Evolutionary conservation across 2,113 vertebrate species (phyloP).

Genomic region (Vicugna pacos): DNA sequence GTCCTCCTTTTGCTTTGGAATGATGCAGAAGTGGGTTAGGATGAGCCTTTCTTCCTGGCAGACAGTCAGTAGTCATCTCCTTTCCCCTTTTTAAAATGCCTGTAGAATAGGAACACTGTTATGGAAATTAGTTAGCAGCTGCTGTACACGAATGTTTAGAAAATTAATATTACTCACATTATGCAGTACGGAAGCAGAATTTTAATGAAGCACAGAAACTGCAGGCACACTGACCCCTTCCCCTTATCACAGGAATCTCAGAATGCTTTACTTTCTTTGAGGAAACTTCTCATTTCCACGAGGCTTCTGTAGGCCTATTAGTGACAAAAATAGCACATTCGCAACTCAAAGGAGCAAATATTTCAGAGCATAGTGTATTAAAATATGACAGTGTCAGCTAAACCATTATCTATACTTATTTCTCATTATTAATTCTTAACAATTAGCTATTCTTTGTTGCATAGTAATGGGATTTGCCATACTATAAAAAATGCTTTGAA

Average conservation of each 20-base stretch:
- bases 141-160: conserved; percentile 89
- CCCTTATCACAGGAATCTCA: conserved; percentile 87
- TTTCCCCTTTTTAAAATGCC: conserved; percentile 87
- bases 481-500: conserved; percentile 72
- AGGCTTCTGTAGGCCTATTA: conserved; percentile 80
- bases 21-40: conserved; percentile 33
- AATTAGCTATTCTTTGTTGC: conserved; percentile 84
- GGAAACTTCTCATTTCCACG: conserved; percentile 84
- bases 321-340: conserved; percentile 82
- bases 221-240: conserved; percentile 87
- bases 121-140: conserved; percentile 90
- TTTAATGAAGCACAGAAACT: conserved; percentile 89
- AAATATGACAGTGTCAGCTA: conserved; percentile 81
- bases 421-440: conserved; percentile 84
- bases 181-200: conserved; percentile 86
- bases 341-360: conserved; percentile 80
- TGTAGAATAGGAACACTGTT: conserved; percentile 86
- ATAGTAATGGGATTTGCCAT: conserved; percentile 79
- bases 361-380: conserved; percentile 81
- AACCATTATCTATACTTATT: conserved; percentile 80
- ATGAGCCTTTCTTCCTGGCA: conserved; percentile 81
- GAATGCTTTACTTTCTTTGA: conserved; percentile 84
- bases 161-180: conserved; percentile 90
- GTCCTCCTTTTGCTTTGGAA: background rate
- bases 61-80: conserved; percentile 85